Evolutionary conservation across 1,140 invertebrate species (phyloP), one percentile per base, ranked within the genome.

Genomic region (Coboldia fuscipes): DNA sequence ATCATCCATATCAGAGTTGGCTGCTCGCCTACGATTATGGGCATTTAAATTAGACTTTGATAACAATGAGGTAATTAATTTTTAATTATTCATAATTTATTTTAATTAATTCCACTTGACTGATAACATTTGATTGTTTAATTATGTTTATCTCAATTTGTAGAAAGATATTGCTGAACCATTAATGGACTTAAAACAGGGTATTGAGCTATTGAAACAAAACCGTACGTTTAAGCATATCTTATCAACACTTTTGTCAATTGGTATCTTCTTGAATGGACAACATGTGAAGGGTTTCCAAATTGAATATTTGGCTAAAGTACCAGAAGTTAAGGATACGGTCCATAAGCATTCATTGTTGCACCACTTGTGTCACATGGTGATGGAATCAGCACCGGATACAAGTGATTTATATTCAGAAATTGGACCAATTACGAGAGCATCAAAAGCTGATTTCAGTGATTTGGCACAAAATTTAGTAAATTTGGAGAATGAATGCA

Each of bases 1-100:
- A 38, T 80, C 86, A 10, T 93, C 92, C 15, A 94, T 99, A 39
- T 90, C 81, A 23, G 92, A 97, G 60, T 66, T 99, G 27, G 74
- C 84, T 17, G 90, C 94, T 18, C 65, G 96, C 42, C 67, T 99
- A 3, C 88, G 90, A 54, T 65, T 99, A 35, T 99, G 96, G 96
- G 76, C 93, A 34, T 99, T 98, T 60, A 94, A 96, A 55, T 61
- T 98, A 22, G 96, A 99, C 62, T 99, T 96, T 58, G 92, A 97
- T 56, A 83, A 79, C 51, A 74, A 83, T 40, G 92, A 98, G 62
- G 82, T 86, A 58, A 57, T 60, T 45, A 9, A 30, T 16, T 10
- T 29, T 5, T 5, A 8, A 13, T 29, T 14, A 29, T 29, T 29
- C 13, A 10, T 29, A 29, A 8, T 8, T 29, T 29, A 8, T 13